Evolutionary conservation across 2,113 vertebrate species (phyloP).

Genomic region (Amazona vittata): DNA sequence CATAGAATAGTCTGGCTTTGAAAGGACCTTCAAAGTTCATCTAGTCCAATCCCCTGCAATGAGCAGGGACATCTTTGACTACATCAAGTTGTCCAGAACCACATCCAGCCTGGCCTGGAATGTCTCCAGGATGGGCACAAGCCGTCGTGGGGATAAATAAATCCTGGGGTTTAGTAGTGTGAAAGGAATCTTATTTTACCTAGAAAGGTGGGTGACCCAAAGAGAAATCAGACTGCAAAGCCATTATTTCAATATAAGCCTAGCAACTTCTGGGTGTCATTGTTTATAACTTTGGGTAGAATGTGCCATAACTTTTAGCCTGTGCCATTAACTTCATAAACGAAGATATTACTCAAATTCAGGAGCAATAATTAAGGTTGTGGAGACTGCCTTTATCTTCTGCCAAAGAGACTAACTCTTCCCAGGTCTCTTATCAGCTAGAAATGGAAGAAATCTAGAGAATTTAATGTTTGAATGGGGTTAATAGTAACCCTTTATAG

Average conservation of each 20-base stretch:
- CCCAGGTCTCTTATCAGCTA: neutral
- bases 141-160: neutral
- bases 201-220: neutral
- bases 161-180: neutral
- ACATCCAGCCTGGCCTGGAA: neutral
- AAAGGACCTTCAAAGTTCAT: neutral
- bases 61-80: neutral
- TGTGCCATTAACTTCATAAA: neutral
- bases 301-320: neutral
- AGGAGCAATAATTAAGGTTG: neutral
- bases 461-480: neutral
- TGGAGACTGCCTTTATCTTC: neutral
- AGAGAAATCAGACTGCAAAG: neutral
- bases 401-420: conserved; percentile 3
- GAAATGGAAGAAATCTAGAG: neutral
- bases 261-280: neutral
- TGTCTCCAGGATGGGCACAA: neutral
- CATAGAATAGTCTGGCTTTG: neutral
- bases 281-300: neutral
- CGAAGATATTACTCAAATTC: conserved; percentile 22
- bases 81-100: neutral
- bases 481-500: neutral
- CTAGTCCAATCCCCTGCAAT: neutral
- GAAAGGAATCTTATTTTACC: neutral
- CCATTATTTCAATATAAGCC: neutral